Evolutionary conservation across 2,797 vertebrate genomes (phyloP).

Genomic region (Ficedula albicollis): DNA sequence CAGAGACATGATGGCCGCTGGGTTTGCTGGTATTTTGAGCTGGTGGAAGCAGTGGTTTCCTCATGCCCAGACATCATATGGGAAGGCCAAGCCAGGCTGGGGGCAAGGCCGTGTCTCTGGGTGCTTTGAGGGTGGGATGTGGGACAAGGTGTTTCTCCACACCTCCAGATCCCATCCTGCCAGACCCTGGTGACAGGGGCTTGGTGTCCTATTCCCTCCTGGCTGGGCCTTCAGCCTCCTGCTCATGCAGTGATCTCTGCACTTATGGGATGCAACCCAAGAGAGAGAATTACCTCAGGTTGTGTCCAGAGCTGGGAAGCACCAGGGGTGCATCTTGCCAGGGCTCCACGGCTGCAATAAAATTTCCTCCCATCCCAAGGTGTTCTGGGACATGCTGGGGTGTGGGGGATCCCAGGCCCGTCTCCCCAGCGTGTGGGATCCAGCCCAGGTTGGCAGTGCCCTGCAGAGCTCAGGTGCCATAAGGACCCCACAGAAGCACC

Average conservation of each 20-base stretch:
- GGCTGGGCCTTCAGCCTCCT: background rate
- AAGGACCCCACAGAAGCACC: background rate
- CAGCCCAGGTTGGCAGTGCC: background rate
- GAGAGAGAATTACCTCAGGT: background rate
- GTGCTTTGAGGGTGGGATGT: background rate
- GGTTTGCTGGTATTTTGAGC: background rate
- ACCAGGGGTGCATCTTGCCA: background rate
- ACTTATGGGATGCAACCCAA: background rate
- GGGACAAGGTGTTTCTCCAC: background rate
- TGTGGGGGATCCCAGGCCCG: background rate
- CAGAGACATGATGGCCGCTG: background rate
- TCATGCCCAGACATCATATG: background rate
- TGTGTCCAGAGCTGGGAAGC: background rate
- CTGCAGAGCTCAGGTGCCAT: fast-evolving
- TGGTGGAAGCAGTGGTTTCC: background rate
- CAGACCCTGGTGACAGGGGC: background rate
- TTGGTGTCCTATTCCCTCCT: background rate
- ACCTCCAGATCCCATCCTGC: background rate
- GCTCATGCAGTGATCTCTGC: background rate
- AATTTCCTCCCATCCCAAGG: background rate
- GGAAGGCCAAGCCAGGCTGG: background rate
- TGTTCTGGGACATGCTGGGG: background rate
- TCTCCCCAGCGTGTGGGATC: background rate
- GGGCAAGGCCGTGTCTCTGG: background rate
- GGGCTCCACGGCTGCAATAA: background rate